Evolutionary conservation across 2,113 vertebrate genomes (phyloP).

Genomic region (Anarhynchus alexandrinus): DNA sequence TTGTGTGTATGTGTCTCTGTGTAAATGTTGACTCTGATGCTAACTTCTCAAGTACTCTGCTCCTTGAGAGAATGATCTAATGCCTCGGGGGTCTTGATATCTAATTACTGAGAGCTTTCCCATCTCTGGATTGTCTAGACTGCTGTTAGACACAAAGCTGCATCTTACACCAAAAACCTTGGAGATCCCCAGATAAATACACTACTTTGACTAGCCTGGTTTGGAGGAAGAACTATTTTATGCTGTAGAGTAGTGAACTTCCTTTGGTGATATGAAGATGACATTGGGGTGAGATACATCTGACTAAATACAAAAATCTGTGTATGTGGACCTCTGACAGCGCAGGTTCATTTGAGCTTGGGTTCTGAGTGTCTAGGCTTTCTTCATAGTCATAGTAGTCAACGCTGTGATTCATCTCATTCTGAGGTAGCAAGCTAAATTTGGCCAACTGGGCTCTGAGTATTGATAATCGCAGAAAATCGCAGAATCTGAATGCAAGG

Average conservation of each 20-base stretch:
- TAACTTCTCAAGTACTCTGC: slow-evolving; percentile 11
- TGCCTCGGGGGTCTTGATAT: slow-evolving; percentile 15
- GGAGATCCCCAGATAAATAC: neutral
- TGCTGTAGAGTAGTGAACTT: neutral
- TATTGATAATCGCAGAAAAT: neutral
- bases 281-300: neutral
- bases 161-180: neutral
- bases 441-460: neutral
- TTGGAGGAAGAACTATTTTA: neutral
- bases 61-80: slow-evolving; percentile 27
- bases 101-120: slow-evolving; percentile 35
- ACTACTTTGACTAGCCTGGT: neutral
- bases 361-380: neutral
- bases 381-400: neutral
- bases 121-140: slow-evolving; percentile 34
- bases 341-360: neutral
- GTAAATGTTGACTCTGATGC: slow-evolving; percentile 22
- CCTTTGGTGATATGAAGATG: neutral
- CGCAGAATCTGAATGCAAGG: neutral
- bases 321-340: neutral
- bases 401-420: neutral
- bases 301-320: neutral
- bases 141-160: neutral
- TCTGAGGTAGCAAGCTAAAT: neutral
- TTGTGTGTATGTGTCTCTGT: neutral